Conservation (phyloP, 2,113 vertebrate genomes). For the Micromys minutus region DNA sequence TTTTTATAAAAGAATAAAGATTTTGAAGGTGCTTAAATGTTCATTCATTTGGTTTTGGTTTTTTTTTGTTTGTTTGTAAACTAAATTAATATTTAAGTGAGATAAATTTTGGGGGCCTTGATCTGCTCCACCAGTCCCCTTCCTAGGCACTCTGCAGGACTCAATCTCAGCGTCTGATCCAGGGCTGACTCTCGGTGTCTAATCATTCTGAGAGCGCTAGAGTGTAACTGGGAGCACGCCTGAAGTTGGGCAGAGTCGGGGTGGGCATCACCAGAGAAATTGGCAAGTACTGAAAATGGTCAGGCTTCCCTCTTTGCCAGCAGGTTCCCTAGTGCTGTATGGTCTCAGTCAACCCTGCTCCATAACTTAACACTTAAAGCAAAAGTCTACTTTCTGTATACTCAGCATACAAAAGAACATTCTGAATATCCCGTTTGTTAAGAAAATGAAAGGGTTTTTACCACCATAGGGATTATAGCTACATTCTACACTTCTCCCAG, state of each 20-base stretch:
- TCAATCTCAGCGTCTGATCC: background rate
- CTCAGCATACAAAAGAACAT: background rate
- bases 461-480: background rate
- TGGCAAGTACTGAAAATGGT: background rate
- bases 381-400: too few species aligned
- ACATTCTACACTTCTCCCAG: background rate
- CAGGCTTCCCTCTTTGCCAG: background rate
- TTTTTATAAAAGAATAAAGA: slow-evolving; percentile 65
- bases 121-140: background rate
- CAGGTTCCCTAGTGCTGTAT: background rate
- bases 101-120: background rate
- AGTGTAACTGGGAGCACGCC: background rate
- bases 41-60: background rate
- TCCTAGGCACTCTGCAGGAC: background rate
- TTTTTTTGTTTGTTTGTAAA: background rate
- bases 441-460: background rate
- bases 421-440: background rate
- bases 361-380: background rate
- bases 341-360: background rate
- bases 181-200: background rate
- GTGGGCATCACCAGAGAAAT: background rate
- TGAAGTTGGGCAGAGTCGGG: background rate
- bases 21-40: background rate
- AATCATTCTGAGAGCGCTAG: background rate
- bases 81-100: background rate